phyloP scores from a whole-genome alignment of 2,113 vertebrate genomes.

The Sciurus niger region DNA sequence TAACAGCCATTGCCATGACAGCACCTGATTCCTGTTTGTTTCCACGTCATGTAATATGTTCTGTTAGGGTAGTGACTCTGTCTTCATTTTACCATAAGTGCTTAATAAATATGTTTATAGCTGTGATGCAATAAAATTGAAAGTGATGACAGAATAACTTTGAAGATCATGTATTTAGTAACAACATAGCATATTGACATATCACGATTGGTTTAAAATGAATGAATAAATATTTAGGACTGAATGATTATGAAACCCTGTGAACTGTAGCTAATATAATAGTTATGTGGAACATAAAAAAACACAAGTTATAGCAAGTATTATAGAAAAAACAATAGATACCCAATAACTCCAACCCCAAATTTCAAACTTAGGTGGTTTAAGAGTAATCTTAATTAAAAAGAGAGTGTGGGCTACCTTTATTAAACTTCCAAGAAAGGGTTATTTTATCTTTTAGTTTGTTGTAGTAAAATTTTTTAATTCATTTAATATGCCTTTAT shows the following conservation, averaged over 20 bases:
- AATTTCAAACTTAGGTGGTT: neutral
- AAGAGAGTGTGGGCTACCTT: neutral
- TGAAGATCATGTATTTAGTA: neutral
- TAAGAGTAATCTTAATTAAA: neutral
- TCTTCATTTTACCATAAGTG: neutral
- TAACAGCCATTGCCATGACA: neutral
- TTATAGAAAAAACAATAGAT: constrained; percentile 1
- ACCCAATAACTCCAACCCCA: neutral
- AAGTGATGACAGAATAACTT: neutral
- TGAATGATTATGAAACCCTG: neutral
- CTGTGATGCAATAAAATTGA: neutral
- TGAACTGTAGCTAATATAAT: neutral
- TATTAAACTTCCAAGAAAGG: neutral
- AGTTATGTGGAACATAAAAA: neutral
- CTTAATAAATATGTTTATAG: neutral
- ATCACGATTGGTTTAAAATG: neutral
- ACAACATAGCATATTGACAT: neutral
- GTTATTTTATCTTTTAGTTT: neutral
- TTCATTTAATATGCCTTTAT: neutral
- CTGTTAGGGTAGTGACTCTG: neutral
- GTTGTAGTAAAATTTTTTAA: neutral
- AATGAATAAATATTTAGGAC: neutral
- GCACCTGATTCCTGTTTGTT: neutral
- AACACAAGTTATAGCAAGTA: neutral
- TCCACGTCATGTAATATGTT: neutral